Base-by-base conservation (phyloP, 2,888 invertebrate genomes). In the Cetonia aurata region DNA sequence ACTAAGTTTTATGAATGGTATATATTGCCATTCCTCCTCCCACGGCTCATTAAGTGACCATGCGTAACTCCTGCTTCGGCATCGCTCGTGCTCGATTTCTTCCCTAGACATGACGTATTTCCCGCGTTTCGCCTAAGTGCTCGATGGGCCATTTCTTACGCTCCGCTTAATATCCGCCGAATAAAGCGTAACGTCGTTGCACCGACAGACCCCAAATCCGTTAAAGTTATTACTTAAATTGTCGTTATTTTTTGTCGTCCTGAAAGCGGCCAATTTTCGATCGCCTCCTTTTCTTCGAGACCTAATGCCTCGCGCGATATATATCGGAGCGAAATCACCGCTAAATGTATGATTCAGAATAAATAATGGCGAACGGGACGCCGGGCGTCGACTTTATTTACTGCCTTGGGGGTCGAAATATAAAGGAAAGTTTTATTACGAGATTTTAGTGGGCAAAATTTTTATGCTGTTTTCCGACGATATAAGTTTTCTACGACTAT, bases 81-180 rank as follows among this genome's bases (percentile, higher is more conserved):
- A 1, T 50, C 50, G 50, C 25, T 25, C 25, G 25, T 25, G 25
- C 25, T 6, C 15, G 25, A 9, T 59, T 59, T 44, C 15, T 42
- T 25, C 4, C 42, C 44, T 6, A 12, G 59, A 59, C 13, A 59
- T 44, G 59, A 59, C 44, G 59, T 44, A 59, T 25, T 59, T 59
- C 33, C 55, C 25, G 55, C 41, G 25, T 59, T 44, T 19, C 44
- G 59, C 25, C 78, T 81, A 80, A 83, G 81, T 81, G 81, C 81
- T 79, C 82, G 81, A 83, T 83, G 84, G 83, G 78, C 83, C 84
- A 83, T 83, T 83, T 81, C 82, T 82, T 80, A 79, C 81, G 82
- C 81, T 81, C 75, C 76, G 79, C 76, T 80, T 79, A 80, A 80
- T 79, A 77, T 77, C 25, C 78, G 75, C 74, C 75, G 78, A 76